These are phyloP conservation scores for Pristionchus exspectatus DNA, from an alignment of 2,888 invertebrate genomes.

Conservation along the genomic window DNA sequence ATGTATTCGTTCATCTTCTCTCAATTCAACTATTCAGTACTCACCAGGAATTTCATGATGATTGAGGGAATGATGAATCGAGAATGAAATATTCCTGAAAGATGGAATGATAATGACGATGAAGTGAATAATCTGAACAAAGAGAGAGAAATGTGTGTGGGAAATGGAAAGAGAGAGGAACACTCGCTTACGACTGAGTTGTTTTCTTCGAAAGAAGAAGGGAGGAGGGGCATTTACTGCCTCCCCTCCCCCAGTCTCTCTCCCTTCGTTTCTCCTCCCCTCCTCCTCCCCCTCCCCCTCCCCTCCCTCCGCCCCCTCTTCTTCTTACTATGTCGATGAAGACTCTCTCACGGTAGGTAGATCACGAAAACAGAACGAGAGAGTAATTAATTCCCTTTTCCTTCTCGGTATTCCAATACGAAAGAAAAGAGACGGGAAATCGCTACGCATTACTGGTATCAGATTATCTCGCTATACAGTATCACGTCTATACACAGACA, in stretches of 20 bases:
- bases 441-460: background rate
- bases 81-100: conserved; percentile 9
- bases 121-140: background rate
- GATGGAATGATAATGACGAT: background rate
- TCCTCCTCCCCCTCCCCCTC: background rate
- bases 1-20: background rate
- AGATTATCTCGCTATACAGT: background rate
- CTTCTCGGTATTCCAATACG: conserved; percentile 2
- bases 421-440: background rate
- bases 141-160: background rate
- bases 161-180: background rate
- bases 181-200: conserved; percentile 28
- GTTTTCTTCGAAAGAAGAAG: conserved; percentile 8
- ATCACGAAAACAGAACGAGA: conserved; percentile 24
- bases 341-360: conserved; percentile 15
- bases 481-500: background rate
- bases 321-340: conserved; percentile 27
- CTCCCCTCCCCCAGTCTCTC: background rate
- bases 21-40: background rate
- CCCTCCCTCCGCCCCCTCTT: conserved; percentile 15
- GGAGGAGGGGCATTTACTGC: conserved; percentile 21
- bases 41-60: conserved; percentile 29
- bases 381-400: conserved; percentile 30
- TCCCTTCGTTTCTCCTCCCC: too few relatives aligned
- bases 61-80: background rate